phyloP scores from a whole-genome alignment of 2,113 vertebrate genomes.

The Colaptes auratus region DNA sequence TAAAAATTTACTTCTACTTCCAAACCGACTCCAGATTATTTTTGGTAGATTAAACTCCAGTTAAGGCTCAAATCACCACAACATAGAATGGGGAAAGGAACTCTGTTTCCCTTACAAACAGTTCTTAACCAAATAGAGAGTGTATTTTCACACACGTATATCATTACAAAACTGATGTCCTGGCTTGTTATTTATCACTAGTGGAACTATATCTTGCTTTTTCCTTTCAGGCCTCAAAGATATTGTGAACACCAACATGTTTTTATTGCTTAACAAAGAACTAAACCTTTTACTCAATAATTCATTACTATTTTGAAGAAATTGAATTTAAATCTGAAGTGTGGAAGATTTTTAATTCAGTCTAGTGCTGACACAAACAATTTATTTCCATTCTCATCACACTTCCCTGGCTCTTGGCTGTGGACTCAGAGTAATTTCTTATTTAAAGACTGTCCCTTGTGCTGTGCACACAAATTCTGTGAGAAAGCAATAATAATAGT shows the following conservation, averaged over 20 bases:
- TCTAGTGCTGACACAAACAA: background rate
- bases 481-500: background rate
- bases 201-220: background rate
- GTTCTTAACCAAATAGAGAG: background rate
- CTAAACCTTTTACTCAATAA: background rate
- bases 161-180: background rate
- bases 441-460: background rate
- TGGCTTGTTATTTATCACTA: background rate
- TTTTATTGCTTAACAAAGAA: background rate
- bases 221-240: background rate
- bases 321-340: background rate
- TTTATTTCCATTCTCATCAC: background rate
- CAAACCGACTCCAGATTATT: too few species aligned
- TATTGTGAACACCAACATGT: background rate
- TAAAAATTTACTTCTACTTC: too few species aligned
- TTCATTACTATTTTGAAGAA: background rate
- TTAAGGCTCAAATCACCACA: too few species aligned
- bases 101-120: background rate
- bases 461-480: background rate
- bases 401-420: background rate
- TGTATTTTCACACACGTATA: background rate
- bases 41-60: too few species aligned
- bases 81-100: background rate
- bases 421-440: background rate
- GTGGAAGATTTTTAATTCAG: background rate